Percentiles rank a stretch among this genome's conserved stretches.
Conservation (phyloP, 2,113 vertebrate species). For the Poeciliopsis prolifica region DNA sequence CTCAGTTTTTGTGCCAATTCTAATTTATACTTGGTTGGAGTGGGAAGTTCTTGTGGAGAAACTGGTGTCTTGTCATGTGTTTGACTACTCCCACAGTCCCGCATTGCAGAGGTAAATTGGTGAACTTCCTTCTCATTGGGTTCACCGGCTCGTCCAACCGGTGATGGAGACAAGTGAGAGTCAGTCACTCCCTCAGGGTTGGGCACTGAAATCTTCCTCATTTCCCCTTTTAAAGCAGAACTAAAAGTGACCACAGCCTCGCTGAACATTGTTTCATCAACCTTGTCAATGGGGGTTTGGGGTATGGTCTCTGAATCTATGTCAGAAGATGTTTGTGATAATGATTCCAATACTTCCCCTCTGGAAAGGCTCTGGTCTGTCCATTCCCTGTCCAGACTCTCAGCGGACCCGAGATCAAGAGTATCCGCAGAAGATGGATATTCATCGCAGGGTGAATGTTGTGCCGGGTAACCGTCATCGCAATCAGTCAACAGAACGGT, state of each 20-base stretch:
- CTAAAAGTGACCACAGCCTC: slow-evolving; percentile 87
- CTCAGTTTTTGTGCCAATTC: slow-evolving; percentile 36
- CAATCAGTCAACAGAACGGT: slow-evolving; percentile 74
- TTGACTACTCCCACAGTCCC: slow-evolving; percentile 27
- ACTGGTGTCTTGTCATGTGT: slow-evolving; percentile 16
- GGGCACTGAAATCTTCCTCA: slow-evolving; percentile 84
- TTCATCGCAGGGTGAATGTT: slow-evolving; percentile 63
- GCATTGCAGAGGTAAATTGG: slow-evolving; percentile 28
- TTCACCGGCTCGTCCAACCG: slow-evolving; percentile 26
- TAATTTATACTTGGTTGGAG: slow-evolving; percentile 41
- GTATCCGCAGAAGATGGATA: slow-evolving; percentile 62
- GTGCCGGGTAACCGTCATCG: slow-evolving; percentile 66
- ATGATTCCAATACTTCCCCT: slow-evolving; percentile 44
- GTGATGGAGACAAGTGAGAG: slow-evolving; percentile 3
- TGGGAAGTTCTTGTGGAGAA: slow-evolving; percentile 47
- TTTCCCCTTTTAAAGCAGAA: slow-evolving; percentile 87
- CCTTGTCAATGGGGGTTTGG: slow-evolving; percentile 79
- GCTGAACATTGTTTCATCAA: slow-evolving; percentile 85
- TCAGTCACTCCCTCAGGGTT: slow-evolving; percentile 43
- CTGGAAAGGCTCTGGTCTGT: slow-evolving; percentile 48
- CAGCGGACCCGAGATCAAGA: slow-evolving; percentile 63
- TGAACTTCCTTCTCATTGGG: slow-evolving; percentile 10
- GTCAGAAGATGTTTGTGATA: slow-evolving; percentile 51
- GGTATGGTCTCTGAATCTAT: slow-evolving; percentile 38
- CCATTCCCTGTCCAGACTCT: slow-evolving; percentile 71